These are phyloP conservation scores for Sphaerodactylus townsendi DNA, from an alignment of 2,113 vertebrate species.

Conservation along the genomic window DNA sequence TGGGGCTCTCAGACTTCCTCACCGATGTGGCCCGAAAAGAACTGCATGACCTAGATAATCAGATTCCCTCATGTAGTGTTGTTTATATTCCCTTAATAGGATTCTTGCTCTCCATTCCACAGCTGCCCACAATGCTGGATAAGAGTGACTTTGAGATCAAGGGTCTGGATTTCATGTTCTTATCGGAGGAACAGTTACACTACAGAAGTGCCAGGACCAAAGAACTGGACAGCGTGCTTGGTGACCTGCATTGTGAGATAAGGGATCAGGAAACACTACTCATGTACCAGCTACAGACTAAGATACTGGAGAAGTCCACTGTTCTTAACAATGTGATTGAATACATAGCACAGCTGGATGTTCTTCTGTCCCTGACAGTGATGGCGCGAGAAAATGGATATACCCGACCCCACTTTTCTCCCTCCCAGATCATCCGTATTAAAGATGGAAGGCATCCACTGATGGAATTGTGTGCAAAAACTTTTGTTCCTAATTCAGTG, in stretches of 20 bases:
- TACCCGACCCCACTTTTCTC: slow-evolving; percentile 75
- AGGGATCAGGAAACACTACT: slow-evolving; percentile 91
- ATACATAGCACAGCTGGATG: slow-evolving; percentile 89
- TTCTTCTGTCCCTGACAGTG: slow-evolving; percentile 87
- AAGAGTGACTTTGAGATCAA: slow-evolving; percentile 90
- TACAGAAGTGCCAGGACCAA: slow-evolving; percentile 91
- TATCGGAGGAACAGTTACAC: slow-evolving; percentile 90
- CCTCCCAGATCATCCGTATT: slow-evolving; percentile 60
- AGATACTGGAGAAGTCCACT: slow-evolving; percentile 82
- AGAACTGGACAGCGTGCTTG: slow-evolving; percentile 88
- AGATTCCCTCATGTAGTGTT: slow-evolving; percentile 88
- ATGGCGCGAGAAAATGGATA: slow-evolving; percentile 90
- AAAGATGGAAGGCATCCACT: slow-evolving; percentile 87
- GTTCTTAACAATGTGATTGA: slow-evolving; percentile 85
- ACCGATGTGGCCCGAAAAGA: slow-evolving; percentile 91
- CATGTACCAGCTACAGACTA: slow-evolving; percentile 89
- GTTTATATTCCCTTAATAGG: slow-evolving; percentile 97
- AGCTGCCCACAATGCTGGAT: slow-evolving; percentile 86
- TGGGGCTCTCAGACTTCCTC: slow-evolving; percentile 90
- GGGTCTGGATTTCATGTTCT: slow-evolving; percentile 95
- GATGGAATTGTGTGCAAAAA: slow-evolving; percentile 88
- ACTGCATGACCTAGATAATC: slow-evolving; percentile 83
- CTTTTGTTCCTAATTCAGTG: slow-evolving; percentile 91
- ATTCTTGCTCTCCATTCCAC: slow-evolving; percentile 91
- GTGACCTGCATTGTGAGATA: slow-evolving; percentile 93